Evolutionary conservation across 2,888 invertebrate genomes (phyloP), one percentile per base, ranked within the genome.

Genomic region (Iphiclides podalirius): DNA sequence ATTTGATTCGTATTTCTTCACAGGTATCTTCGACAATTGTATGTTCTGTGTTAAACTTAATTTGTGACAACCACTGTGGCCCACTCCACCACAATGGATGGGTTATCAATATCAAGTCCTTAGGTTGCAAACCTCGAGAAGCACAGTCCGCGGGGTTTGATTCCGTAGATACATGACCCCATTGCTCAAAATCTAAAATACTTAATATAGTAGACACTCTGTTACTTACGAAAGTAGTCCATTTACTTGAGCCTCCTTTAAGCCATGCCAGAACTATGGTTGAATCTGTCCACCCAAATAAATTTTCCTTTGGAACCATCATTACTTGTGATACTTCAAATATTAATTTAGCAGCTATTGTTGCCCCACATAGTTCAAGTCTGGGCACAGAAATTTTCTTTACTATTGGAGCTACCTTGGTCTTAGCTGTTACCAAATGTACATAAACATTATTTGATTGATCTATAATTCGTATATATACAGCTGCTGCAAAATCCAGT

Each of bases 261-360:
- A 63, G 26, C 61, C 60, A 63, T 17, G 60, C 42, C 33, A 64
- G 52, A 6, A 58, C 62, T n/a, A n/a, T n/a, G n/a, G n/a, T n/a
- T n/a, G n/a, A n/a, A n/a, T n/a, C n/a, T n/a, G n/a, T n/a, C n/a
- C 8, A 66, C 54, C 8, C 54, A 9, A 43, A 42, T 14, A 53
- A 3, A 6, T 51, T 38, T 8, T 45, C 33, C 7, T 52, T 47
- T 0, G 43, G 40, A 11, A 53, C 15, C 1, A 11, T 6, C 31
- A 53, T 28, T 4, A 50, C 44, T 40, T 51, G 42, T 1, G 51
- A 23, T 1, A 55, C 50, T 38, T 55, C 55, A 35, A 7, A 15
- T 11, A 58, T 15, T 3, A 60, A 36, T 31, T 54, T 52, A 1
- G 55, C 39, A 1, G 50, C 45, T n/a, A 57, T 14, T 1, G 40